Evolutionary conservation across 2,888 invertebrate genomes (phyloP), one percentile per base, ranked within the genome.

Genomic region (Seira sanloemensis): DNA sequence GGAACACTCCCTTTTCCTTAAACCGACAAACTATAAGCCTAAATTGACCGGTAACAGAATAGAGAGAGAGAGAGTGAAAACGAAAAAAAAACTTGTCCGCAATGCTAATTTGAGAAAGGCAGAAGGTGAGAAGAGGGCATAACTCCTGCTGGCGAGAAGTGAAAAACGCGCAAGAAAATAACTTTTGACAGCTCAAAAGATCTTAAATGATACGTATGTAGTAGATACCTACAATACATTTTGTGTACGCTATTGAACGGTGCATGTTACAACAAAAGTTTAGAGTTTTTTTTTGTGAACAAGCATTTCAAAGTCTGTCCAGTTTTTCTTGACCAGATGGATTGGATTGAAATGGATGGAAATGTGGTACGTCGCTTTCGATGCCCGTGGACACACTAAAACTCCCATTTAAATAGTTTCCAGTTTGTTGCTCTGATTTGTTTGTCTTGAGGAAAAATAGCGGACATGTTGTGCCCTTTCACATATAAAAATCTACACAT

Each of bases 81-180:
- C n/a, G n/a, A n/a, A 65, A 77, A 68, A 75, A 50, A 68, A 50
- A 37, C 54, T 68, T 67, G 77, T 68, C 46, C 9, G 37, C 37
- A 54, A 77, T 50, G 68, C 68, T 77, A 77, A 77, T 77, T 77
- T 77, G 77, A 37, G 46, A 46, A 50, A 50, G n/a, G 18, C 25
- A 67, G 54, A 58, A 77, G 58, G 68, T 68, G 77, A 65, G 75
- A 66, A 24, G 66, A 74, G 26, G 62, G 62, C 62, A 54, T 12
- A 24, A 72, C 58, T 58, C 58, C 58, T 4, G 58, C 58, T 58
- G 58, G n/a, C 58, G 16, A 9, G 58, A 58, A 4, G 2, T 58
- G 37, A 37, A 5, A 37, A 37, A 37, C 37, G 37, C 12, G 37
- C 37, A 37, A 37, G n/a, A 37, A 37, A 37, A 37, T 37, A 12